Evolutionary conservation across 2,113 vertebrate genomes (phyloP).

Genomic region (Campylomormyrus numenius): DNA sequence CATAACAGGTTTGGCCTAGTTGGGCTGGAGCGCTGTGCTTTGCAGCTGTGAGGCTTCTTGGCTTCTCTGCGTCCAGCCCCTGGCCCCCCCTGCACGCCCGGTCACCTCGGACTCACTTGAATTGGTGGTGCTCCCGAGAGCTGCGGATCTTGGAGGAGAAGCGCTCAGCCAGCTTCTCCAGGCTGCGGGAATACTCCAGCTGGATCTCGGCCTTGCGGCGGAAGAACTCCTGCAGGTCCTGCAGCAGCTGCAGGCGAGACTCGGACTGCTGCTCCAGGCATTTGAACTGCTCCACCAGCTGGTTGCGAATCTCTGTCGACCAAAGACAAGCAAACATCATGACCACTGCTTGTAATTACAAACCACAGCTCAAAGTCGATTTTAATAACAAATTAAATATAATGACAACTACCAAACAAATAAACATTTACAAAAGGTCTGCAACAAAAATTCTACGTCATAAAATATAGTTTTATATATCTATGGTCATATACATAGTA

Average conservation of each 20-base stretch:
- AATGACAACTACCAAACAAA: background rate
- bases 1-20: constrained; percentile 5
- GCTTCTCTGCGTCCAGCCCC: background rate
- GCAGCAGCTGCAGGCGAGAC: constrained; percentile 89
- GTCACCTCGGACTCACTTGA: constrained; percentile 72
- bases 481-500: background rate
- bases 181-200: constrained; percentile 89
- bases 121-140: constrained; percentile 88
- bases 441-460: background rate
- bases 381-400: background rate
- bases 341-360: background rate
- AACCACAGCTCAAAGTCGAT: background rate
- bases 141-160: constrained; percentile 97
- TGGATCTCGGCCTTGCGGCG: constrained; percentile 94
- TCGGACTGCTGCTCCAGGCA: constrained; percentile 97
- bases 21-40: background rate
- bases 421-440: background rate
- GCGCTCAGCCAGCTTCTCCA: constrained; percentile 92
- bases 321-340: constrained; percentile 23
- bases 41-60: background rate
- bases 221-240: constrained; percentile 98
- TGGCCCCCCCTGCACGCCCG: background rate
- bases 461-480: background rate
- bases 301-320: constrained; percentile 84
- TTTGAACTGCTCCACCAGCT: constrained; percentile 97